Evolutionary conservation across 2,888 invertebrate genomes (phyloP).

Genomic region (Julus scanicus): DNA sequence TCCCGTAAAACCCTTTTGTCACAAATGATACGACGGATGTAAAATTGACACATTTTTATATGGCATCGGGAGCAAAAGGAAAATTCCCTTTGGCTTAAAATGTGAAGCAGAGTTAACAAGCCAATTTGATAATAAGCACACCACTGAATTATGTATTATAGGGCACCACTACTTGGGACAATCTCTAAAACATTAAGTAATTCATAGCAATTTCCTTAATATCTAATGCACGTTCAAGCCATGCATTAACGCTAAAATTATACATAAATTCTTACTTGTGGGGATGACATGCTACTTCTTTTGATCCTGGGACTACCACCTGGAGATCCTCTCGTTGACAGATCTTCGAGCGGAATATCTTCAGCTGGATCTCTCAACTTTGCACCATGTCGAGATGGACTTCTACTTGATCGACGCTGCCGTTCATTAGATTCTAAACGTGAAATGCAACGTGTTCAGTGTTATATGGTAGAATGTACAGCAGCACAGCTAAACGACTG

Average conservation of each 20-base stretch:
- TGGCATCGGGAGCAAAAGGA: background rate
- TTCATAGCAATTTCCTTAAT: background rate
- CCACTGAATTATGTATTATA: no score
- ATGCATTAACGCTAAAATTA: background rate
- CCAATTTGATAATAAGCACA: no score
- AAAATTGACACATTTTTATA: background rate
- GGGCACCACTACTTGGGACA: no score
- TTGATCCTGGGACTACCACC: slow-evolving; percentile 59
- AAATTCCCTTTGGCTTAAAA: background rate
- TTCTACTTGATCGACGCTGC: slow-evolving; percentile 59
- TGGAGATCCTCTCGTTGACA: slow-evolving; percentile 62
- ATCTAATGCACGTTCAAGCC: background rate
- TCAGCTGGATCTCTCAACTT: slow-evolving; percentile 60
- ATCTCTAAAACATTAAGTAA: no score
- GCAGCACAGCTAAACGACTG: no score
- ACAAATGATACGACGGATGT: background rate
- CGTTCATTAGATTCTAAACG: slow-evolving; percentile 56
- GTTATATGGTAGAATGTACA: background rate
- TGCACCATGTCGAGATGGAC: slow-evolving; percentile 58
- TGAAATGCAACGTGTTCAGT: background rate
- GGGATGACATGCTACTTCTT: slow-evolving; percentile 53
- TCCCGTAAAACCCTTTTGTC: slow-evolving; percentile 46
- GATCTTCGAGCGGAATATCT: slow-evolving; percentile 66
- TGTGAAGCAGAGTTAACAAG: no score
- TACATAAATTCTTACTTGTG: slow-evolving; percentile 43